Conservation (phyloP, 2,797 vertebrate genomes). For the Spheniscus humboldti region DNA sequence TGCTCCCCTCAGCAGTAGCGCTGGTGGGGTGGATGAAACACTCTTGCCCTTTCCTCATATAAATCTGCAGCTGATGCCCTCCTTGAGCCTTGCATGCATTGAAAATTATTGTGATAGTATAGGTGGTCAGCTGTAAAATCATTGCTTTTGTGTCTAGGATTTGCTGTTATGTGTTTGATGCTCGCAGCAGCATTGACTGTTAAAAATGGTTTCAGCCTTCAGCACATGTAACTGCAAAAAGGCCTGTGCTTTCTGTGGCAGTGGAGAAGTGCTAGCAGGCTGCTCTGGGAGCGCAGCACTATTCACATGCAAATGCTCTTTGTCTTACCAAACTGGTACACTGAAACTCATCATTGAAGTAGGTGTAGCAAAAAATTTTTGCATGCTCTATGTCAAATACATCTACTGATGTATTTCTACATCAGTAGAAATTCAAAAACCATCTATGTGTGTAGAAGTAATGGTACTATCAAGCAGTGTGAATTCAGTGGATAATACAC, state of each 20-base stretch:
- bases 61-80: background rate
- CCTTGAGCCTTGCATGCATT: background rate
- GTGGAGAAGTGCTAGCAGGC: background rate
- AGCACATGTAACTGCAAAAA: background rate
- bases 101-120: background rate
- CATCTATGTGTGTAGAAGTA: background rate
- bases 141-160: background rate
- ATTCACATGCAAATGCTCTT: background rate
- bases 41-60: background rate
- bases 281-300: background rate
- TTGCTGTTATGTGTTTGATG: background rate
- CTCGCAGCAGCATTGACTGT: background rate
- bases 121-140: background rate
- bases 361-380: background rate
- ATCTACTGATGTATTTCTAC: background rate
- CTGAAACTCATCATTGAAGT: background rate
- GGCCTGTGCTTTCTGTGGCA: background rate
- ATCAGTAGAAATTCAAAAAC: background rate
- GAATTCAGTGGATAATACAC: background rate
- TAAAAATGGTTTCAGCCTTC: background rate
- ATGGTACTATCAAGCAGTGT: too few relatives aligned
- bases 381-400: background rate
- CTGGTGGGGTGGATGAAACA: background rate
- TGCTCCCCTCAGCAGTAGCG: background rate
- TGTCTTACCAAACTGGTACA: background rate